Evolutionary conservation across 23 tunicate genomes (phyloP).

Genomic region (Halocynthia roretzi): DNA sequence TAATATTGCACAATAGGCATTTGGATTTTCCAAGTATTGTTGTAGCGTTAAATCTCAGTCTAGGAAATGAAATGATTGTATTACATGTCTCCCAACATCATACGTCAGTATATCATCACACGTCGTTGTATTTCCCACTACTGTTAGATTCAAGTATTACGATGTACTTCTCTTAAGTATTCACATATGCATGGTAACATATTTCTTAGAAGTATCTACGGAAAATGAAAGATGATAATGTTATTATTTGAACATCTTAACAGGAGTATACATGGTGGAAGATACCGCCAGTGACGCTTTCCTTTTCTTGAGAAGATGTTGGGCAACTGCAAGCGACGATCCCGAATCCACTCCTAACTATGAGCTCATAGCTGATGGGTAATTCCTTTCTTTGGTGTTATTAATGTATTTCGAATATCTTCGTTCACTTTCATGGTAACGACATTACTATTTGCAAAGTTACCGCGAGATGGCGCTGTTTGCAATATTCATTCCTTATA

Average conservation of each 20-base stretch:
- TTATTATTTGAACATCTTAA: neutral
- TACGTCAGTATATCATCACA: too few species aligned
- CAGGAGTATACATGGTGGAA: slow-evolving; percentile 59
- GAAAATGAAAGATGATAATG: too few species aligned
- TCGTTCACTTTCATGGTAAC: neutral
- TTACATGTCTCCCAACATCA: neutral
- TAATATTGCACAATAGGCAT: neutral
- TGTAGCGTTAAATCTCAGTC: neutral
- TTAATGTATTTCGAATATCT: neutral
- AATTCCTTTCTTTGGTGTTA: slow-evolving; percentile 14
- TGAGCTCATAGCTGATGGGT: slow-evolving; percentile 69
- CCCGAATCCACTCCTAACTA: slow-evolving; percentile 46
- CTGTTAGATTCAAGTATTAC: too few species aligned
- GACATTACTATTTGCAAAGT: neutral
- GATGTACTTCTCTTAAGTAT: too few species aligned
- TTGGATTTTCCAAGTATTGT: neutral
- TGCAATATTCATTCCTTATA: too few species aligned
- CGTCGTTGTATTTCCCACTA: too few species aligned
- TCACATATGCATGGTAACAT: too few species aligned
- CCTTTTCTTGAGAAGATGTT: slow-evolving; percentile 74
- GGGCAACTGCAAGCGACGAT: slow-evolving; percentile 78
- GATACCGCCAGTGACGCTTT: slow-evolving; percentile 39
- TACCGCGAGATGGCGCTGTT: neutral
- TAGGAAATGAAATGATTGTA: neutral
- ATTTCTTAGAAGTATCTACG: too few species aligned